Percentiles rank a stretch among this genome's conserved stretches.
Evolutionary conservation across 2,797 vertebrate genomes (phyloP).

Genomic region (Squalus acanthias): DNA sequence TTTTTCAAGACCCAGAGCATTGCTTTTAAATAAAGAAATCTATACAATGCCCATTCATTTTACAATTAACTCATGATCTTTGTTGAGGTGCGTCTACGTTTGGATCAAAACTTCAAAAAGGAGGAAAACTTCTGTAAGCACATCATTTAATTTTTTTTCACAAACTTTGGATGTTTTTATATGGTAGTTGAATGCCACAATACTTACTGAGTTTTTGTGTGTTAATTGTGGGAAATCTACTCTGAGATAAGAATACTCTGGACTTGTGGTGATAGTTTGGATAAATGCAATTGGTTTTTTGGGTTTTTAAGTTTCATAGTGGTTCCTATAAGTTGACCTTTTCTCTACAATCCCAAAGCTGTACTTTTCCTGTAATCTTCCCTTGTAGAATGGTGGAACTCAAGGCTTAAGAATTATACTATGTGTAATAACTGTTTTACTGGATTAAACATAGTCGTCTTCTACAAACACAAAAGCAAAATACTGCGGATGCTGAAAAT

Average conservation of each 20-base stretch:
- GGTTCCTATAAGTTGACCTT: not conserved
- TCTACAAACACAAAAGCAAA: no score
- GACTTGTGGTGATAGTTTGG: not conserved
- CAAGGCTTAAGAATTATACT: not conserved
- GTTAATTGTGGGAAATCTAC: not conserved
- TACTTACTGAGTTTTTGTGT: not conserved
- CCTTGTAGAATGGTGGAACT: not conserved
- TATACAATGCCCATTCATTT: not conserved
- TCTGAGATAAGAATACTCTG: not conserved
- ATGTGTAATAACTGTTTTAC: not conserved
- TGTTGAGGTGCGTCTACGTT: not conserved
- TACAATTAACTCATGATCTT: not conserved
- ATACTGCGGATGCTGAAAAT: no score
- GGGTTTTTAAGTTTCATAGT: not conserved
- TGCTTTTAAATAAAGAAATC: not conserved
- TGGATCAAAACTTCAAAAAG: not conserved
- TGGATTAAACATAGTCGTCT: not conserved
- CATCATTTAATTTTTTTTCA: not conserved
- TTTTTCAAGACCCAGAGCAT: not conserved
- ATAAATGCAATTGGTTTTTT: not conserved
- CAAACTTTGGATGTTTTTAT: not conserved
- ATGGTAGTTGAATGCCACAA: not conserved
- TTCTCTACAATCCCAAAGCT: not conserved
- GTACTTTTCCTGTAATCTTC: not conserved
- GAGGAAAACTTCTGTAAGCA: not conserved